These are phyloP conservation scores for Montipora efflorescens DNA, from an alignment of 64 coral and sea anemone genomes.

Conservation along the genomic window DNA sequence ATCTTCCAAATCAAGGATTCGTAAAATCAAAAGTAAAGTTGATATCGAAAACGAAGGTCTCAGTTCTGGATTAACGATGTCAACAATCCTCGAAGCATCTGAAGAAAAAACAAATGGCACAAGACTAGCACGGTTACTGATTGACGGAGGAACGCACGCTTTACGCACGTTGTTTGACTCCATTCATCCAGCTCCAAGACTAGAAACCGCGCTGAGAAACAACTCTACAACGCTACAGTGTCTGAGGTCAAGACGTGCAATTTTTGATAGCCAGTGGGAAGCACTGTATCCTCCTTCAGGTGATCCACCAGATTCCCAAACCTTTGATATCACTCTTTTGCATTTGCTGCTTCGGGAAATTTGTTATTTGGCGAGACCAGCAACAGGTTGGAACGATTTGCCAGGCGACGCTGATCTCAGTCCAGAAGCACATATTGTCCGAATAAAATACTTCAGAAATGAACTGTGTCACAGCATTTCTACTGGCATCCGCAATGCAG, in stretches of 20 bases:
- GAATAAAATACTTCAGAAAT: background rate
- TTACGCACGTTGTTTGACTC: slow-evolving; percentile 29
- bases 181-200: background rate
- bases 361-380: no score
- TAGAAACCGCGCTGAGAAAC: background rate
- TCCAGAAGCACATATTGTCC: no score
- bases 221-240: background rate
- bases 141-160: slow-evolving; percentile 37
- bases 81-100: background rate
- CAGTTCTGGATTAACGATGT: no score
- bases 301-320: background rate
- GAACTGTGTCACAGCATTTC: background rate
- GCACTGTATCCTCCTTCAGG: background rate
- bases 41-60: no score
- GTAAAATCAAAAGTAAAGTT: no score
- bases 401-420: no score
- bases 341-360: slow-evolving; percentile 3
- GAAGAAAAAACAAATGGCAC: slow-evolving; percentile 35
- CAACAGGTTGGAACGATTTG: no score
- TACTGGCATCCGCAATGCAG: no score
- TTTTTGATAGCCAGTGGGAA: background rate
- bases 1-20: no score
- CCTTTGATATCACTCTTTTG: slow-evolving; percentile 7
- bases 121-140: slow-evolving; percentile 30
- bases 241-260: background rate